Base-by-base conservation (phyloP, 2,797 vertebrate genomes). In the Loriculus beryllinus region DNA sequence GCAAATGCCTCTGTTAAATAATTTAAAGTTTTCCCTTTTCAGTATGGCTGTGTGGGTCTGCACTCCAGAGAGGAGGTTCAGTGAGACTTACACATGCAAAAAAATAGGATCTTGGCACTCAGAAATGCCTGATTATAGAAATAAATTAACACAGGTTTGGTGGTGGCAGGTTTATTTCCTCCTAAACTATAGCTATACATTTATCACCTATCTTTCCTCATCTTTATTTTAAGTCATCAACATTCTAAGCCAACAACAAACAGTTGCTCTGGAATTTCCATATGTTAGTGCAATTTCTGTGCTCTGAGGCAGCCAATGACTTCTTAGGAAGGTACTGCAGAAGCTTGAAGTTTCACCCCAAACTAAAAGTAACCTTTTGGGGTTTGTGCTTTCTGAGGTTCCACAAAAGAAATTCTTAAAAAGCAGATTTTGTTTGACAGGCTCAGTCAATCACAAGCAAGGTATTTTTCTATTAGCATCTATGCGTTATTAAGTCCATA, bases 181-280 rank as follows among this genome's bases (percentile, higher is more conserved):
- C 29, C 65, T 68, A 91, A 79, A 23, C 51, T 81, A 42, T 54
- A 94, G 40, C 68, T 76, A 71, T 88, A 64, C 84, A 69, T 96
- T 90, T 93, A 67, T 92, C 42, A 87, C 67, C 79, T 84, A 48
- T 85, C 77, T 96, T 93, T 93, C 74, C 77, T 96, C 21, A 14
- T 95, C 89, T 93, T 96, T 94, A 62, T 96, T 96, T 92, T 89
- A 95, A 96, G 86, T 95, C 84, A 93, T 95, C 9, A 42, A 74
- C 90, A 71, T 97, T 95, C 90, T 97, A 93, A 96, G 91, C 78
- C 14, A 33, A 95, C 95, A 87, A 96, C 93, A 96, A 97, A 96
- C 52, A 82, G 70, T 95, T 95, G 82, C 82, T 84, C 63, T 91
- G 95, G 94, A 88, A 94, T 96, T 96, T 97, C 81, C 74, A 48